phyloP scores from a whole-genome alignment of 2,113 vertebrate genomes.

The Ameiurus melas region DNA sequence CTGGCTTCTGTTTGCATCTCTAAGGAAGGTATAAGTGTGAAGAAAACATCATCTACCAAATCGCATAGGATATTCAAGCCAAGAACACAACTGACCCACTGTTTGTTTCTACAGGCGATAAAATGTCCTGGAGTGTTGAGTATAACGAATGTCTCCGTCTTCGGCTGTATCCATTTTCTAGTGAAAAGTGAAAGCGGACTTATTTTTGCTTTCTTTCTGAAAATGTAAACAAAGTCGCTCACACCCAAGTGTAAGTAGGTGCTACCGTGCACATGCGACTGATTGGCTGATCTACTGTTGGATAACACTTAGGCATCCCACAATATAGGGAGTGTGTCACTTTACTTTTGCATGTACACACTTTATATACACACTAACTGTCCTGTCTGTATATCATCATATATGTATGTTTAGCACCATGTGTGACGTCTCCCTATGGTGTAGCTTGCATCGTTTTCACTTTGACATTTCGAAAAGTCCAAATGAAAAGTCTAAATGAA shows the following conservation, averaged over 20 bases:
- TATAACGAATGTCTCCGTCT: not conserved
- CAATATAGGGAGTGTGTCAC: not conserved
- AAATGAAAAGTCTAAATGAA: too few species aligned
- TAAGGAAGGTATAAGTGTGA: conserved; percentile 13
- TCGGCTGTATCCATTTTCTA: not conserved
- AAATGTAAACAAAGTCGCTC: not conserved
- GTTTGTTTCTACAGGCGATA: not conserved
- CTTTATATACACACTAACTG: not conserved
- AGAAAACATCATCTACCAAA: not conserved
- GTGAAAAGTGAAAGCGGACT: not conserved
- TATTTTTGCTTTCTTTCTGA: conserved; percentile 21
- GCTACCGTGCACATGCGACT: not conserved
- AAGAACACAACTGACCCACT: not conserved
- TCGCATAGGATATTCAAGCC: not conserved
- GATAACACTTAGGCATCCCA: not conserved
- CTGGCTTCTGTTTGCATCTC: conserved; percentile 33
- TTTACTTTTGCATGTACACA: too few species aligned
- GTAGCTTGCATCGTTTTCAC: not conserved
- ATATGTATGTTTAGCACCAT: not conserved
- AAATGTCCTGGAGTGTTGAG: not conserved
- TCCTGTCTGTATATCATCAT: not conserved
- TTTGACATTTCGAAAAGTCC: not conserved
- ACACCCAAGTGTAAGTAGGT: not conserved
- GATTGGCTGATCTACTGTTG: not conserved
- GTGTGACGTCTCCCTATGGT: not conserved